Evolutionary conservation across 2,888 invertebrate species (phyloP).

Genomic region (Eilema caniola): DNA sequence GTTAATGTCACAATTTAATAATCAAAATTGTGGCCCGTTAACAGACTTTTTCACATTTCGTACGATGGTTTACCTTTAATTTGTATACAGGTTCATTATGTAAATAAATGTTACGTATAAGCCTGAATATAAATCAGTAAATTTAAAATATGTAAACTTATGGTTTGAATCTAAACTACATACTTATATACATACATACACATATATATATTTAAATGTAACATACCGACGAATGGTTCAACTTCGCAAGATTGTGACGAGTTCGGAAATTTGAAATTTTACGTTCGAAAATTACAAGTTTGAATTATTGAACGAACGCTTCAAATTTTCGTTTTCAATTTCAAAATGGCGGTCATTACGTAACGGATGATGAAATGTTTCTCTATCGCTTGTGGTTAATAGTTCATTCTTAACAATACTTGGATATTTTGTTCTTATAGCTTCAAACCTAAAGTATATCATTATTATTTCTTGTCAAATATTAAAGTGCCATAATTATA

Average conservation of each 20-base stretch:
- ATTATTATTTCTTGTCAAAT: conserved; percentile 59
- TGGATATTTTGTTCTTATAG: conserved; percentile 43
- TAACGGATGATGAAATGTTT: conserved; percentile 20
- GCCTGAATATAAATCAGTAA: conserved; percentile 26
- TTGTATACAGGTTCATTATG: conserved; percentile 33
- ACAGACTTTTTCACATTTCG: conserved; percentile 53
- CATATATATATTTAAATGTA: no score
- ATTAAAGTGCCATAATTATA: conserved; percentile 77
- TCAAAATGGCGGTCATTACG: not conserved
- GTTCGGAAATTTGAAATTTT: conserved; percentile 5
- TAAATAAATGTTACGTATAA: conserved; percentile 37
- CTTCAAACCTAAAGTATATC: conserved; percentile 58
- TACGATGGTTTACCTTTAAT: conserved; percentile 47
- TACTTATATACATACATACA: not conserved
- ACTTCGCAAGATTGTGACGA: not conserved
- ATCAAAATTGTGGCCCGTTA: conserved; percentile 47
- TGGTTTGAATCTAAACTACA: conserved; percentile 39
- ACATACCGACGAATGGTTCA: no score
- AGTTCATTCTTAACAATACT: conserved; percentile 29
- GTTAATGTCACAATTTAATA: conserved; percentile 34
- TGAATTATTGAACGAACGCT: not conserved
- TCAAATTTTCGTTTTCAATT: not conserved
- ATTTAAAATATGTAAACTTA: conserved; percentile 38
- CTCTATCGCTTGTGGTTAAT: conserved; percentile 39
- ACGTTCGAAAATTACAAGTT: conserved; percentile 10